A percentile compares a stretch with the other conserved stretches of the same genome.
These are phyloP conservation scores for Cricetomys ansorgei DNA, from an alignment of 2,113 vertebrate genomes.

Conservation along the genomic window DNA sequence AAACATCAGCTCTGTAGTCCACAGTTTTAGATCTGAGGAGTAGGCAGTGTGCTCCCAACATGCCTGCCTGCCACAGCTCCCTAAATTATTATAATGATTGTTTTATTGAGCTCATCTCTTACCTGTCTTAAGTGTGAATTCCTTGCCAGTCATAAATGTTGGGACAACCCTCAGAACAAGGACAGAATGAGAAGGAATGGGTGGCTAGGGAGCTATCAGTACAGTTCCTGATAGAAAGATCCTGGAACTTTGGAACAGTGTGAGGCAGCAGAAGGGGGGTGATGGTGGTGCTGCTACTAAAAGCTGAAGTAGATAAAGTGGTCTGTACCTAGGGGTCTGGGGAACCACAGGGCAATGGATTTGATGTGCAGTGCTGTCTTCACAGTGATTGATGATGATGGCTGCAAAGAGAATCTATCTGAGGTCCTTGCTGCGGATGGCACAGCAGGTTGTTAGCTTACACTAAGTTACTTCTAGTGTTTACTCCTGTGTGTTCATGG, in stretches of 20 bases:
- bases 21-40: not conserved
- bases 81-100: constrained; percentile 44
- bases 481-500: constrained; percentile 69
- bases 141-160: constrained; percentile 32
- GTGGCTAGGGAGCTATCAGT: constrained; percentile 67
- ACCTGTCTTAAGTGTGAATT: constrained; percentile 54
- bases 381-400: constrained; percentile 49
- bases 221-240: constrained; percentile 70
- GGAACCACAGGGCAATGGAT: constrained; percentile 27
- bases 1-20: not conserved
- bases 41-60: not conserved
- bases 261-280: constrained; percentile 60
- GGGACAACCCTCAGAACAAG: constrained; percentile 47
- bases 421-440: constrained; percentile 69
- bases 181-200: constrained; percentile 67
- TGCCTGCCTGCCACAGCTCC: not conserved
- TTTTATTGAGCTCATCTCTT: constrained; percentile 59
- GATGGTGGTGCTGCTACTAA: not conserved
- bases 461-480: constrained; percentile 64
- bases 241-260: constrained; percentile 74
- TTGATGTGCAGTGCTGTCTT: constrained; percentile 61
- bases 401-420: constrained; percentile 66
- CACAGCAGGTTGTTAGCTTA: constrained; percentile 55
- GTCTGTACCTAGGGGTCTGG: accelerated
- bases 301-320: constrained; percentile 53